A percentile compares a stretch with the other conserved stretches of the same genome.
Evolutionary conservation across 1,140 invertebrate species (phyloP).

Genomic region (Philotrypesis tridentata): DNA sequence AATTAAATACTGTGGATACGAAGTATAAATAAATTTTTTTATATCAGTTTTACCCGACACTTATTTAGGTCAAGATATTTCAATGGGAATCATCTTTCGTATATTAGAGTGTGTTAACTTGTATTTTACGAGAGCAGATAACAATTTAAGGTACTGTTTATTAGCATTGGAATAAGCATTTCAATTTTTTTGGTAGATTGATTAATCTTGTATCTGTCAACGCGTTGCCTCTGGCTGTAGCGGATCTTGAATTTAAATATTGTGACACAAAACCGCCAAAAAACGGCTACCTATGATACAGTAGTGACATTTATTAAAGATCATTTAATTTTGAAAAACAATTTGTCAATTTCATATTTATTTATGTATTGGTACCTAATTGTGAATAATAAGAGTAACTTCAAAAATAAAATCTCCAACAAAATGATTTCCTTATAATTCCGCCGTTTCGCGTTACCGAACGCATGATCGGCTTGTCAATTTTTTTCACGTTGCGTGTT

Average conservation of each 20-base stretch:
- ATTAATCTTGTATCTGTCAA: not conserved
- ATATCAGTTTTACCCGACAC: not conserved
- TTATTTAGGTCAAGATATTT: not conserved
- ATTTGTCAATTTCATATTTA: too few relatives aligned
- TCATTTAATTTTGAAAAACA: too few relatives aligned
- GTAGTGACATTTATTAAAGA: too few relatives aligned
- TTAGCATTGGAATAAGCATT: not conserved
- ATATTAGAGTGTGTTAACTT: conserved; percentile 10
- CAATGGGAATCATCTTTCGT: not conserved
- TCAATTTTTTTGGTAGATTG: not conserved
- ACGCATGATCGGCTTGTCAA: not conserved
- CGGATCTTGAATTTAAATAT: conserved; percentile 1
- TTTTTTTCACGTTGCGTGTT: not conserved
- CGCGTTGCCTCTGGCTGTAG: not conserved
- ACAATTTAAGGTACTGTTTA: not conserved
- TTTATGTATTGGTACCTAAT: too few relatives aligned
- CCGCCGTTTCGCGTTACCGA: not conserved
- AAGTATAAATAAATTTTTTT: too few relatives aligned
- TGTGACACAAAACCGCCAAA: not conserved
- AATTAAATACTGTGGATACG: too few relatives aligned
- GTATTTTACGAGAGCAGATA: conserved; percentile 17
- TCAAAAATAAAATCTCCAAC: too few relatives aligned
- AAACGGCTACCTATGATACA: too few relatives aligned
- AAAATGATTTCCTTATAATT: not conserved
- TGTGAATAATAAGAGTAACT: not conserved